Evolutionary conservation across 2,797 vertebrate species (phyloP).

Genomic region (Paramormyrops hopkinsi): DNA sequence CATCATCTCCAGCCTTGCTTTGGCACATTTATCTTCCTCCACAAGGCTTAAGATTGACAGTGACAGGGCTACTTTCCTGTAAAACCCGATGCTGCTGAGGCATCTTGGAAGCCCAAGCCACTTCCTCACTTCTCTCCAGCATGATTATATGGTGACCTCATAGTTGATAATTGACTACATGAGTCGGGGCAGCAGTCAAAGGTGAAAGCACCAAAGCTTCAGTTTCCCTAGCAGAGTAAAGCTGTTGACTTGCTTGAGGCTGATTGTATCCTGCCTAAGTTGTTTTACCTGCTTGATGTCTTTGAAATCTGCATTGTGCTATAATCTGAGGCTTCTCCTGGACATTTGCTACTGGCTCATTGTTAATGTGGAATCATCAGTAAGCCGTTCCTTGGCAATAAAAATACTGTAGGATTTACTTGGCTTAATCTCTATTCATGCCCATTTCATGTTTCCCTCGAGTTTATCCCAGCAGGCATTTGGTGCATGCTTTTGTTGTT

Average conservation of each 20-base stretch:
- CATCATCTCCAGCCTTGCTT: not conserved
- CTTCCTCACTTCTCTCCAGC: not conserved
- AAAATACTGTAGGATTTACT: not conserved
- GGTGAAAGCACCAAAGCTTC: too few species aligned
- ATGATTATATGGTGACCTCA: not conserved
- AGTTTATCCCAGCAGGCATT: not conserved
- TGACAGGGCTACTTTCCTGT: not conserved
- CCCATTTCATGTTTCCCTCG: not conserved
- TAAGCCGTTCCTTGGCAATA: not conserved
- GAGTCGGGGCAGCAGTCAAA: not conserved
- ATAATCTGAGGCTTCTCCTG: not conserved
- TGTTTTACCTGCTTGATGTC: not conserved
- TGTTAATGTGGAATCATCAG: not conserved
- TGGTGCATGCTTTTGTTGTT: not conserved
- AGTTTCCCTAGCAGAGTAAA: too few species aligned
- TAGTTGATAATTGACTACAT: too few species aligned
- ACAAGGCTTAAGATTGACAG: not conserved
- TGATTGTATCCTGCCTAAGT: not conserved
- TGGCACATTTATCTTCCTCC: not conserved
- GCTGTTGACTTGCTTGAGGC: too few species aligned
- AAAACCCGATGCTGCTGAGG: not conserved
- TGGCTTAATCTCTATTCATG: not conserved
- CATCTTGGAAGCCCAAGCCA: not conserved
- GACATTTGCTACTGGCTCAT: not conserved
- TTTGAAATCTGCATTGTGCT: not conserved